These are phyloP conservation scores for Cinclus mexicanus DNA, from an alignment of 2,113 vertebrate species.

Conservation along the genomic window DNA sequence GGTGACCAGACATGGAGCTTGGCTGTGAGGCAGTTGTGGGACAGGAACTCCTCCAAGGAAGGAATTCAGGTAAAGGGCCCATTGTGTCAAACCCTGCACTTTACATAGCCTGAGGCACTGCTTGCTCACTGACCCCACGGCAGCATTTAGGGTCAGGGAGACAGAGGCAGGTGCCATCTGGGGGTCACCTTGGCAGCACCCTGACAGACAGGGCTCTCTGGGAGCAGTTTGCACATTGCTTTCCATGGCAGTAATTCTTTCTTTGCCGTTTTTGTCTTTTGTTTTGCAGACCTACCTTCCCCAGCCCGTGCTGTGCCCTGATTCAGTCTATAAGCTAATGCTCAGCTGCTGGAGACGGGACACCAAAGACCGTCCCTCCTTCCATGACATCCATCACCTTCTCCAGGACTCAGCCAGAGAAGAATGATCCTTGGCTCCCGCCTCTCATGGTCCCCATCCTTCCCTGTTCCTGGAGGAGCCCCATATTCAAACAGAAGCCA, in stretches of 20 bases:
- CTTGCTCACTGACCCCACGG: background rate
- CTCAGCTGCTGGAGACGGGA: slow-evolving; percentile 95
- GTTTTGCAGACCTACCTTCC: slow-evolving; percentile 86
- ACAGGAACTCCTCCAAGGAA: background rate
- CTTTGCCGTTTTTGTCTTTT: background rate
- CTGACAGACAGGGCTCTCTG: background rate
- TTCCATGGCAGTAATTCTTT: background rate
- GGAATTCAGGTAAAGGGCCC: background rate
- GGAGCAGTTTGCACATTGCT: background rate
- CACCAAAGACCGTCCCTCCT: slow-evolving; percentile 91
- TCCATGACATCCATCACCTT: slow-evolving; percentile 87
- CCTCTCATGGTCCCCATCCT: background rate
- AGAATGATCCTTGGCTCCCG: slow-evolving; percentile 45
- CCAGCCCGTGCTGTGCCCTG: slow-evolving; percentile 88
- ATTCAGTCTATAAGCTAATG: slow-evolving; percentile 90
- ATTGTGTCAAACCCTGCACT: rapidly evolving
- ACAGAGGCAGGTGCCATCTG: background rate
- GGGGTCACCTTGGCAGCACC: background rate
- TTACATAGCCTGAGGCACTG: background rate
- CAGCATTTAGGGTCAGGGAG: background rate
- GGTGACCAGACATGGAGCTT: background rate
- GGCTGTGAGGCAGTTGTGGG: background rate
- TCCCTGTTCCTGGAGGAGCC: slow-evolving; percentile 11
- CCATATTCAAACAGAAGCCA: slow-evolving; percentile 23
- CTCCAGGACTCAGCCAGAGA: slow-evolving; percentile 79